Conservation (phyloP, 2,888 invertebrate genomes). For the Coleophora flavipennella region DNA sequence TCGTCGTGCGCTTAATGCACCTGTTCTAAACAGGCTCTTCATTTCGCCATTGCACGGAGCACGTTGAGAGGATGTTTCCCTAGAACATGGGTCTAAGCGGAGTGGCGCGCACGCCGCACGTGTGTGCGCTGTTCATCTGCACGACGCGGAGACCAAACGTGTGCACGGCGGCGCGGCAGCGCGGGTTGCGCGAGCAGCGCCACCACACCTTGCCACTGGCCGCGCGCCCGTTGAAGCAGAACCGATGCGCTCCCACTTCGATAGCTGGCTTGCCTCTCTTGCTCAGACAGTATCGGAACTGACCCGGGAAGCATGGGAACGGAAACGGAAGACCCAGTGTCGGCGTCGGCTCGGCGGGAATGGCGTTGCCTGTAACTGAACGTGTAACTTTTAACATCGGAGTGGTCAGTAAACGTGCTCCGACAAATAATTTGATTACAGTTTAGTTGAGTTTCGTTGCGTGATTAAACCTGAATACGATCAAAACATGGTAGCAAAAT, state of each 20-base stretch:
- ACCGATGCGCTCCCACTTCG: constrained; percentile 63
- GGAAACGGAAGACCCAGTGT: constrained; percentile 62
- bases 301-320: constrained; percentile 63
- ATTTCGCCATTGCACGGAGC: too few species aligned
- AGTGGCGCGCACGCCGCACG: constrained; percentile 63
- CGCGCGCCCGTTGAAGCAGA: constrained; percentile 65
- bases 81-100: constrained; percentile 64
- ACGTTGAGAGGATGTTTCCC: constrained; percentile 1
- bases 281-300: constrained; percentile 65
- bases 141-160: constrained; percentile 63
- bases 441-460: too few species aligned
- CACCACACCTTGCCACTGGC: constrained; percentile 68
- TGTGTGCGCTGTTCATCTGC: constrained; percentile 67
- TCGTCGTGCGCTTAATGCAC: too few species aligned
- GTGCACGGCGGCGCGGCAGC: constrained; percentile 63
- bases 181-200: constrained; percentile 64
- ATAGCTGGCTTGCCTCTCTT: constrained; percentile 65
- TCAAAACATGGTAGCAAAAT: too few species aligned
- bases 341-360: constrained; percentile 40
- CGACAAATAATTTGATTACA: too few species aligned
- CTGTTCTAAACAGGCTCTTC: too few species aligned
- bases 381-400: too few species aligned
- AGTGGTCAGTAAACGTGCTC: too few species aligned
- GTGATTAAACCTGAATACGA: too few species aligned
- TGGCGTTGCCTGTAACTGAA: constrained; percentile 46